These are phyloP conservation scores for Ectemnius continuus DNA, from an alignment of 2,888 invertebrate species.

Conservation along the genomic window DNA sequence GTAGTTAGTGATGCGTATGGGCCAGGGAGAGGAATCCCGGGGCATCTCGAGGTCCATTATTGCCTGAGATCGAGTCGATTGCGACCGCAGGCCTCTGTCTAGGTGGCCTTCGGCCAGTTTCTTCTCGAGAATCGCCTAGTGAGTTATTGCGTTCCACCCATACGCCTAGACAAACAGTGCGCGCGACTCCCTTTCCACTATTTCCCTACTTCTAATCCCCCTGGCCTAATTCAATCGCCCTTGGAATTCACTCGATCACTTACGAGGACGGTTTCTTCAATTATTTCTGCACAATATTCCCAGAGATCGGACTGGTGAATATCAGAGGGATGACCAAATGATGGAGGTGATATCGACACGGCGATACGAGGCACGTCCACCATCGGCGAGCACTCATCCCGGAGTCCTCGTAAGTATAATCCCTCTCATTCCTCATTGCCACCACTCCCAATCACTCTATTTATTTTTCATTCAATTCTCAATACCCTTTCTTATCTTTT, in stretches of 20 bases:
- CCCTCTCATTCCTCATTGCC: neutral
- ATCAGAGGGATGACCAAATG: slow-evolving; percentile 61
- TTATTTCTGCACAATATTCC: too few relatives aligned
- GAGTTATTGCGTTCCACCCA: slow-evolving; percentile 52
- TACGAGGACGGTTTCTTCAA: slow-evolving; percentile 1
- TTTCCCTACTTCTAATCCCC: too few relatives aligned
- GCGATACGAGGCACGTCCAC: slow-evolving; percentile 75
- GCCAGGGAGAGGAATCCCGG: slow-evolving; percentile 54
- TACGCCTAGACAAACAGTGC: slow-evolving; percentile 14
- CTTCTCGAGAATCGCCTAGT: slow-evolving; percentile 54
- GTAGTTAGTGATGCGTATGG: slow-evolving; percentile 25
- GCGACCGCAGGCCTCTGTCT: slow-evolving; percentile 59
- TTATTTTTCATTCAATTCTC: neutral
- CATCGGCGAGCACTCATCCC: slow-evolving; percentile 68
- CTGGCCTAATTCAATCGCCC: too few relatives aligned
- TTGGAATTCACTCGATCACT: slow-evolving; percentile 21
- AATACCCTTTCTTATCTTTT: slow-evolving; percentile 64
- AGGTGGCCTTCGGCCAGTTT: slow-evolving; percentile 63
- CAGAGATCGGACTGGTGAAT: too few relatives aligned
- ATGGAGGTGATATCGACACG: slow-evolving; percentile 77
- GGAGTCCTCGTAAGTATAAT: slow-evolving; percentile 68
- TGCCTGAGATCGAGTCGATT: slow-evolving; percentile 58
- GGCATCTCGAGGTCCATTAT: slow-evolving; percentile 62
- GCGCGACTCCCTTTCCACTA: too few relatives aligned
- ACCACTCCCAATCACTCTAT: neutral